Conservation (phyloP, 2,113 vertebrate species). For the Rostratula benghalensis region DNA sequence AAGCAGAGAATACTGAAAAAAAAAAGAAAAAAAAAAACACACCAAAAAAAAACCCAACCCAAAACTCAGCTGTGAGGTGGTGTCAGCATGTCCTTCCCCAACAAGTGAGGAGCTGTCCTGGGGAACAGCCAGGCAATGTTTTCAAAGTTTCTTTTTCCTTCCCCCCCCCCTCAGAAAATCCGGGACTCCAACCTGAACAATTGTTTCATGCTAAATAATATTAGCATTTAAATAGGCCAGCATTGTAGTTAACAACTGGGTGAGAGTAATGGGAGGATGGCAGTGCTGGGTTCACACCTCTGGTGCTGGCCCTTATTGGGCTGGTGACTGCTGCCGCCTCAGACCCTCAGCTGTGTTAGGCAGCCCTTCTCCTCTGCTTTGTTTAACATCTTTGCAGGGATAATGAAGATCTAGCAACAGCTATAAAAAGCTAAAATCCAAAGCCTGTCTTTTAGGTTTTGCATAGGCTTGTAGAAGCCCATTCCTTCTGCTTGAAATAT, state of each 20-base stretch:
- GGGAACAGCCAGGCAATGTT: not conserved
- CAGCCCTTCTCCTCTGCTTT: not conserved
- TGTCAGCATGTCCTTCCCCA: not conserved
- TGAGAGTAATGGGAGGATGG: constrained; percentile 63
- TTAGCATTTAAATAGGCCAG: constrained; percentile 65
- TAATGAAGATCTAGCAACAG: constrained; percentile 6
- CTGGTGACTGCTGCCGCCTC: not conserved
- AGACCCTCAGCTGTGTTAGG: not conserved
- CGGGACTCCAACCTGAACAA: constrained; percentile 49
- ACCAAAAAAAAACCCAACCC: no score
- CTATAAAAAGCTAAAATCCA: not conserved
- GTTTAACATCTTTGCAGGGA: not conserved
- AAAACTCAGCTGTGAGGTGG: not conserved
- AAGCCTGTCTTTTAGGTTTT: not conserved
- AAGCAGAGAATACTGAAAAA: not conserved
- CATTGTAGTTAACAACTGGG: constrained; percentile 56
- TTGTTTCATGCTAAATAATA: constrained; percentile 61
- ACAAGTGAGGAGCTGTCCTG: not conserved
- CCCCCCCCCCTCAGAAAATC: not conserved
- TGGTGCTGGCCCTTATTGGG: not conserved
- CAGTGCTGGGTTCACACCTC: constrained; percentile 47
- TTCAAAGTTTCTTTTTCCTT: constrained; percentile 12
- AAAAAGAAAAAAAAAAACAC: no score
- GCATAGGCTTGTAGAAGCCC: not conserved
- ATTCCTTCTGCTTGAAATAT: not conserved